Evolutionary conservation across 2,113 vertebrate species (phyloP).

Genomic region (Coreoperca whiteheadi): DNA sequence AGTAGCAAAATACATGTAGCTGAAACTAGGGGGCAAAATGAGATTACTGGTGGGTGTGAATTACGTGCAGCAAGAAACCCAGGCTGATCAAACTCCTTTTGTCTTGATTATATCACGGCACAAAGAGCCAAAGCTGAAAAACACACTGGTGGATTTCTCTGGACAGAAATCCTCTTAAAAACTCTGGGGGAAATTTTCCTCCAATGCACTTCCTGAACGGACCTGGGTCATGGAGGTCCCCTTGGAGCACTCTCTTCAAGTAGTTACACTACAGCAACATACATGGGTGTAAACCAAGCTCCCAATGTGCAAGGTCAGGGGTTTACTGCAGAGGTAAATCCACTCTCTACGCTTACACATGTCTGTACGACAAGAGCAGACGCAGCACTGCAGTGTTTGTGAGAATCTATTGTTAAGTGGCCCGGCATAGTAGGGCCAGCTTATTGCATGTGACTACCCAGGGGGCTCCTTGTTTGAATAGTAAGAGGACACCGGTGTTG

Average conservation of each 20-base stretch:
- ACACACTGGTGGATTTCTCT: not conserved
- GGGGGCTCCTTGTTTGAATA: constrained; percentile 70
- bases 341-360: constrained; percentile 18
- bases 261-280: constrained; percentile 32
- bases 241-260: constrained; percentile 20
- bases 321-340: constrained; percentile 56
- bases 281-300: constrained; percentile 66
- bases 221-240: not conserved
- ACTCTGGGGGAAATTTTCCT: constrained; percentile 6
- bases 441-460: constrained; percentile 64
- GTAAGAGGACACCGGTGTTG: constrained; percentile 73
- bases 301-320: constrained; percentile 61
- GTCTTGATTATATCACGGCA: not conserved
- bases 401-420: constrained; percentile 67
- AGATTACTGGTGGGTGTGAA: not conserved
- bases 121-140: constrained; percentile 4
- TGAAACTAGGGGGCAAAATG: not conserved
- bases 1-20: too few relatives aligned
- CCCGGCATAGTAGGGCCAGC: constrained; percentile 52
- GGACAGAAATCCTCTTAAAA: constrained; percentile 3
- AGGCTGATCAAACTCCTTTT: not conserved
- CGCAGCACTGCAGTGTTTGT: constrained; percentile 61
- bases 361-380: constrained; percentile 52
- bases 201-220: constrained; percentile 6
- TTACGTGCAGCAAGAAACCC: not conserved